Conservation (phyloP, 2,797 vertebrate genomes). For the Eutrigla gurnardus region DNA sequence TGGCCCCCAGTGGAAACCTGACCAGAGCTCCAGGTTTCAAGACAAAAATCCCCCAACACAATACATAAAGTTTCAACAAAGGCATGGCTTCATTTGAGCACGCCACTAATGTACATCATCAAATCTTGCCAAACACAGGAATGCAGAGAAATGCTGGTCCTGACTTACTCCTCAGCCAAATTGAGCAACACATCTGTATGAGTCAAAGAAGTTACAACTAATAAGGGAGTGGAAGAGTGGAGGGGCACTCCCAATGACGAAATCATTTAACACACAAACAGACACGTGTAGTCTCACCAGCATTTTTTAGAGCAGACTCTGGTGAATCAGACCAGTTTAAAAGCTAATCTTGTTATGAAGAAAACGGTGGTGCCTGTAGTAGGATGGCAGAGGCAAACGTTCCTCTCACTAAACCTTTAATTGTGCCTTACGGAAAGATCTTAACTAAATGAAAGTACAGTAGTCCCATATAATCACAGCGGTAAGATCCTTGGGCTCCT, state of each 20-base stretch:
- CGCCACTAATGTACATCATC: too few species aligned
- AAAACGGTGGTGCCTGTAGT: neutral
- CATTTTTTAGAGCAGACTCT: neutral
- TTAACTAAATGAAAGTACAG: slow-evolving; percentile 39
- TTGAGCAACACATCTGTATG: neutral
- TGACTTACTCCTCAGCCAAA: neutral
- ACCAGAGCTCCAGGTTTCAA: neutral
- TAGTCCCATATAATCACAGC: slow-evolving; percentile 40
- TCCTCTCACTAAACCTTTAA: slow-evolving; percentile 45
- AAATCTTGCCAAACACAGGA: neutral
- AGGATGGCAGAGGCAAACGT: slow-evolving; percentile 21
- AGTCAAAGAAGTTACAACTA: neutral
- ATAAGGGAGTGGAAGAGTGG: neutral
- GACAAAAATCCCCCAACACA: neutral
- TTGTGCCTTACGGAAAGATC: slow-evolving; percentile 37
- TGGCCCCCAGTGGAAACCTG: slow-evolving; percentile 16
- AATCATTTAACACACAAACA: too few species aligned
- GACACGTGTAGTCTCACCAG: too few species aligned
- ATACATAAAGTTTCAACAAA: neutral
- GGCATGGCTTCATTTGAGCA: too few species aligned
- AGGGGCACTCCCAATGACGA: too few species aligned
- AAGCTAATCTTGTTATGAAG: slow-evolving; percentile 7
- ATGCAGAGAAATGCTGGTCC: neutral
- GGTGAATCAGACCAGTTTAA: neutral
- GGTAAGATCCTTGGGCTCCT: slow-evolving; percentile 33